phyloP scores from a whole-genome alignment of 1,140 invertebrate species.

The Heliconius melpomene region DNA sequence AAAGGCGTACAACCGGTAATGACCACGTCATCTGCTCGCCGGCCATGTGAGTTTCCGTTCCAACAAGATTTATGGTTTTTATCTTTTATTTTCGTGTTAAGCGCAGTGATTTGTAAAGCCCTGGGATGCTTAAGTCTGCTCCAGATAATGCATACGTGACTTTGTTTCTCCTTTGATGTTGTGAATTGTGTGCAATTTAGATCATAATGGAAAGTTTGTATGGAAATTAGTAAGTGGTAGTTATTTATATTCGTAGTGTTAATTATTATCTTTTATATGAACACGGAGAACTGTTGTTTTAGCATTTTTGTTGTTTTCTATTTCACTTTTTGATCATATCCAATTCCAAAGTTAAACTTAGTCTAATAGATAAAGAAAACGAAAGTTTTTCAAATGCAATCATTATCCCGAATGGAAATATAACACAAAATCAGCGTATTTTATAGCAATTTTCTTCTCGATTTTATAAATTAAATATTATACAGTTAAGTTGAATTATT shows the following conservation, averaged over 20 bases:
- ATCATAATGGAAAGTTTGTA: neutral
- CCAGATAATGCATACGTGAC: neutral
- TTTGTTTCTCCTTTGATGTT: neutral
- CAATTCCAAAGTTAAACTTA: too few species aligned
- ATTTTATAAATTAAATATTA: neutral
- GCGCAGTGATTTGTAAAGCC: constrained; percentile 23
- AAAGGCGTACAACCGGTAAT: constrained; percentile 45
- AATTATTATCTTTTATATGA: neutral
- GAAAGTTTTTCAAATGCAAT: too few species aligned
- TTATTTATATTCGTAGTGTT: neutral
- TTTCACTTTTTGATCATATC: neutral
- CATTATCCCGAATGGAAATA: too few species aligned
- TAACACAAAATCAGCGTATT: too few species aligned
- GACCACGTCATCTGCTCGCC: constrained; percentile 47
- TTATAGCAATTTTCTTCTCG: neutral
- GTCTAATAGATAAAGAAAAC: too few species aligned
- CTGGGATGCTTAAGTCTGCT: constrained; percentile 9
- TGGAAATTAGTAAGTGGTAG: neutral
- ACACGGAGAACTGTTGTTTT: neutral
- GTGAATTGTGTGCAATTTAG: neutral
- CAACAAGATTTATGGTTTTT: constrained; percentile 37
- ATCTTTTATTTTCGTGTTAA: constrained; percentile 22
- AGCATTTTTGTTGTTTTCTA: too few species aligned
- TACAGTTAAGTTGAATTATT: neutral
- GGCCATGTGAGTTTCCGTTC: constrained; percentile 48